phyloP scores from a whole-genome alignment of 2,797 vertebrate species.

The Molossus alvarezi region DNA sequence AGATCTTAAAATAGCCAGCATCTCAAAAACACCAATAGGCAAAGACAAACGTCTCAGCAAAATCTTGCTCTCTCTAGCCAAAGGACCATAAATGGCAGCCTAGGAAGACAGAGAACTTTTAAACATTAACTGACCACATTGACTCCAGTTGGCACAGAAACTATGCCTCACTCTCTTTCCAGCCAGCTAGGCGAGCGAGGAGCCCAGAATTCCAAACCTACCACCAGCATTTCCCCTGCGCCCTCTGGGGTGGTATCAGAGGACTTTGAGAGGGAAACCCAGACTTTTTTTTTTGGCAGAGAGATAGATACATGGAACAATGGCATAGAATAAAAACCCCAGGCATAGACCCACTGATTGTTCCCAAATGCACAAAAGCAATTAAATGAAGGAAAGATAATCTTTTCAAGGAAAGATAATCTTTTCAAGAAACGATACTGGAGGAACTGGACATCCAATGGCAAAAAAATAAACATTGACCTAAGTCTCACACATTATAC shows the following conservation, averaged over 20 bases:
- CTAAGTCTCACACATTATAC: background rate
- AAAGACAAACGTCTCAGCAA: background rate
- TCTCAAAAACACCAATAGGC: background rate
- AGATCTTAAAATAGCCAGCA: background rate
- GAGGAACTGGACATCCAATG: background rate
- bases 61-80: background rate
- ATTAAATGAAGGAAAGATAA: background rate
- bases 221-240: fast-evolving
- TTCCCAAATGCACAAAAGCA: background rate
- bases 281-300: background rate
- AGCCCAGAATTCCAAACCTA: background rate
- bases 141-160: background rate
- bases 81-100: background rate
- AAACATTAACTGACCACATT: background rate
- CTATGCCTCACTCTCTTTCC: background rate
- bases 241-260: background rate
- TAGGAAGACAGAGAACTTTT: background rate
- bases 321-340: background rate
- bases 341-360: background rate
- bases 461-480: background rate
- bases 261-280: background rate
- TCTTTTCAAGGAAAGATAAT: background rate
- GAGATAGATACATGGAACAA: background rate
- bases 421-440: background rate
- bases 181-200: background rate